These are phyloP conservation scores for Leptatherina wallacei DNA, from an alignment of 2,797 vertebrate genomes.

Conservation along the genomic window DNA sequence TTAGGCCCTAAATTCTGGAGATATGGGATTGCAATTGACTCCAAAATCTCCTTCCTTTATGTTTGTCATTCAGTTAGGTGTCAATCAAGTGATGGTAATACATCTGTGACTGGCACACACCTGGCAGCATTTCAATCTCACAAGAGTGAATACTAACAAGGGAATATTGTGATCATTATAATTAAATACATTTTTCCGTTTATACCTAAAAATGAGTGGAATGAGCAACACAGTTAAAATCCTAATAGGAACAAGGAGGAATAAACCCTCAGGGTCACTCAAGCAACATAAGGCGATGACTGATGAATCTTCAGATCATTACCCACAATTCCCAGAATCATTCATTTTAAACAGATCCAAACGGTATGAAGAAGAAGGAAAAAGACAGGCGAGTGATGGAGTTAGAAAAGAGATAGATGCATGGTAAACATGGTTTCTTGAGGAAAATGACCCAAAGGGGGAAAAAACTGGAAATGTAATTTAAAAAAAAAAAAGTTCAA, in stretches of 20 bases:
- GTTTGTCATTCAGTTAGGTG: background rate
- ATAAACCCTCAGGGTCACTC: conserved; percentile 47
- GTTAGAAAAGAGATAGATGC: background rate
- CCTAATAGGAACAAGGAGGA: background rate
- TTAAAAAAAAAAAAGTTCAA: background rate
- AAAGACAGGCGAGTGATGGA: conserved; percentile 7
- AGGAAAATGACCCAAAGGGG: background rate
- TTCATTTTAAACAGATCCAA: conserved; percentile 43
- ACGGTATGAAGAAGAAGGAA: conserved; percentile 17
- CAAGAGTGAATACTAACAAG: too few relatives aligned
- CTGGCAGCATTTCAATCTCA: background rate
- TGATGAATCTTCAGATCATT: conserved; percentile 59
- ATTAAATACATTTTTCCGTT: too few relatives aligned
- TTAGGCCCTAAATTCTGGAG: background rate
- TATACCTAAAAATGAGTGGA: background rate
- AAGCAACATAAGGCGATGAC: conserved; percentile 41
- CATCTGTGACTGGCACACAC: background rate
- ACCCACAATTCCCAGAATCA: conserved; percentile 61
- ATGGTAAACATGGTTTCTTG: conserved; percentile 5
- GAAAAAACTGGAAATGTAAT: background rate
- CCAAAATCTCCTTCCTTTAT: background rate
- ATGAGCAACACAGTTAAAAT: too few relatives aligned
- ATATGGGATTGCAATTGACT: background rate
- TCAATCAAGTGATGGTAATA: background rate
- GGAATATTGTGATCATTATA: too few relatives aligned